These are phyloP conservation scores for Pogonocherus hispidulus DNA, from an alignment of 2,888 invertebrate genomes.

Conservation along the genomic window DNA sequence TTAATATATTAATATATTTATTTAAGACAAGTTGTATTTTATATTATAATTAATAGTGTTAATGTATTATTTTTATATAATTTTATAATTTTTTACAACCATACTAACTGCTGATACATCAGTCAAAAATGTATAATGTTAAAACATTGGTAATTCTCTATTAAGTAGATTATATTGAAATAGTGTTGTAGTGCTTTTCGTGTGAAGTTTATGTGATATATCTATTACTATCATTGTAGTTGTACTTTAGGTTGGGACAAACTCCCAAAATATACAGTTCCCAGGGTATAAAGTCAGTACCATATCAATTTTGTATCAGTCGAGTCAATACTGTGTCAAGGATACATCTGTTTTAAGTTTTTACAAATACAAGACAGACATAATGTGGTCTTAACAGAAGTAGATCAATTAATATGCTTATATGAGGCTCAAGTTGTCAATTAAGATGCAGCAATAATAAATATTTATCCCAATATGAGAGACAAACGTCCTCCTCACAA, in stretches of 20 bases:
- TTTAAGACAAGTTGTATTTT: conserved; percentile 61
- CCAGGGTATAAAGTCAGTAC: conserved; percentile 45
- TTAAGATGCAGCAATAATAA: not conserved
- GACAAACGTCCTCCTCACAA: too few relatives aligned
- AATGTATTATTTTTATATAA: conserved; percentile 65
- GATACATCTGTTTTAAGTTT: not conserved
- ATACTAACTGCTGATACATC: conserved; percentile 59
- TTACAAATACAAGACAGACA: not conserved
- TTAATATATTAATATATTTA: conserved; percentile 61
- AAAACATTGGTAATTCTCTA: conserved; percentile 61
- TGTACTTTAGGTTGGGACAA: conserved; percentile 52
- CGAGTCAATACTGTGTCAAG: too few relatives aligned
- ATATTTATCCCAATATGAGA: too few relatives aligned
- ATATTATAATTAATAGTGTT: conserved; percentile 58
- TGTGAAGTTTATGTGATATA: conserved; percentile 71
- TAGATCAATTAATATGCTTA: not conserved
- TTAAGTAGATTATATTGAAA: conserved; percentile 64
- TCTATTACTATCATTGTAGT: conserved; percentile 62
- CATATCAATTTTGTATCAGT: too few relatives aligned
- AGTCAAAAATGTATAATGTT: conserved; percentile 60
- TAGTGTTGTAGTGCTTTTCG: conserved; percentile 70
- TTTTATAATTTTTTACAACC: conserved; percentile 65
- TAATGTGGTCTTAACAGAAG: not conserved
- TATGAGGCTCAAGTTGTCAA: not conserved
- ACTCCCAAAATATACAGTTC: conserved; percentile 44